A percentile compares a stretch with the other conserved stretches of the same genome.
phyloP scores from a whole-genome alignment of 2,797 vertebrate genomes.

The Hypotaenidia okinawae region DNA sequence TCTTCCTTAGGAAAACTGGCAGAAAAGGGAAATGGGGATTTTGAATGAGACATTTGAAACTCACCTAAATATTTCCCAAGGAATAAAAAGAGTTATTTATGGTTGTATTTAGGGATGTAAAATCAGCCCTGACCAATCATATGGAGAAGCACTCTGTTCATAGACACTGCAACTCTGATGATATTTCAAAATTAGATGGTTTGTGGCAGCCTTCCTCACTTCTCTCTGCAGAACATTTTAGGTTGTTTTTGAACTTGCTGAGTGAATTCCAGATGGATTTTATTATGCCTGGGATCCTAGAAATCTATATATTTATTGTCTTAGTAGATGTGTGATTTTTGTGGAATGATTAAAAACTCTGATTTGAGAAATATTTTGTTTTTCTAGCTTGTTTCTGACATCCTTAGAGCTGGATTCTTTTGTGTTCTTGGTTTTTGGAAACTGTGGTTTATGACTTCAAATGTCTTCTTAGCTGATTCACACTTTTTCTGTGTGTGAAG shows the following conservation, averaged over 20 bases:
- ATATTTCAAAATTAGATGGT: neutral
- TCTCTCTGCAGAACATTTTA: neutral
- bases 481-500: neutral
- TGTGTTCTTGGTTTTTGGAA: neutral
- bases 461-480: neutral
- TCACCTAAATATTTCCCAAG: neutral
- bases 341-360: neutral
- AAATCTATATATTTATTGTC: neutral
- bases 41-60: neutral
- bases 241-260: neutral
- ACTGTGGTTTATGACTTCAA: neutral
- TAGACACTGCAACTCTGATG: neutral
- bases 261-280: conserved; percentile 1
- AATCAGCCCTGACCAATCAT: neutral
- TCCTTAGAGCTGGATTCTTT: neutral
- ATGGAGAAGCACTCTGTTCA: neutral
- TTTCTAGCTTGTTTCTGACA: neutral
- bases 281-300: neutral
- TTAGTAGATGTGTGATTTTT: neutral
- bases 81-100: neutral
- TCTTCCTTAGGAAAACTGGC: neutral
- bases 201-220: neutral
- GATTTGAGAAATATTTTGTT: neutral
- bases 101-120: neutral
- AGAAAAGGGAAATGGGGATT: neutral